A percentile compares a stretch with the other conserved stretches of the same genome.
These are phyloP conservation scores for Xiphorhynchus elegans DNA, from an alignment of 2,113 vertebrate genomes.

Conservation along the genomic window DNA sequence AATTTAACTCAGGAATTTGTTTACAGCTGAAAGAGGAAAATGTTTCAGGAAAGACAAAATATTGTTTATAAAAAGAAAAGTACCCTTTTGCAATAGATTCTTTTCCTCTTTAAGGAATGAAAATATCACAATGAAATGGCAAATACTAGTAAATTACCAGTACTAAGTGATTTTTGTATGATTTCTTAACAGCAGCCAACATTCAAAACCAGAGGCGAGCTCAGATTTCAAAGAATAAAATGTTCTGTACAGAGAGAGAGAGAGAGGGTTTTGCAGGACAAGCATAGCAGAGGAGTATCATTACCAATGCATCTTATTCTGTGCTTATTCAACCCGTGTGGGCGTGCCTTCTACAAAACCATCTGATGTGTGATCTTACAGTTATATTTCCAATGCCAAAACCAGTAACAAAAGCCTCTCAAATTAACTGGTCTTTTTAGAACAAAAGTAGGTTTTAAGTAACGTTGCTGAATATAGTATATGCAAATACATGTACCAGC, in stretches of 20 bases:
- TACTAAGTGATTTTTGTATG: neutral
- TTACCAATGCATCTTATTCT: conserved; percentile 21
- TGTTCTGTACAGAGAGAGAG: neutral
- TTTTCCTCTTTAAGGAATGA: neutral
- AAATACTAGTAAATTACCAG: neutral
- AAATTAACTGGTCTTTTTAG: conserved; percentile 7
- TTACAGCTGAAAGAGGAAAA: neutral
- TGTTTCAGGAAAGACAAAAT: neutral
- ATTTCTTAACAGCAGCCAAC: neutral
- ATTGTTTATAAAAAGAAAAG: neutral
- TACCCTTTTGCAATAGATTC: neutral
- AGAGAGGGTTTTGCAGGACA: neutral
- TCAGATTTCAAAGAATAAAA: conserved; percentile 32
- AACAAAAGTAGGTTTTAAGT: neutral
- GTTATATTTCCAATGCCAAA: conserved; percentile 5
- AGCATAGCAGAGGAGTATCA: neutral
- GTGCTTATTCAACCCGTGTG: neutral
- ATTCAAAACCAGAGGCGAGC: neutral
- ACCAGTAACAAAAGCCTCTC: conserved; percentile 24
- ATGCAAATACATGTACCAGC: neutral
- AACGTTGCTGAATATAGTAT: neutral
- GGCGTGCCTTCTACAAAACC: conserved; percentile 20
- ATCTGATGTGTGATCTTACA: conserved; percentile 58
- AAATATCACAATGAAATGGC: neutral
- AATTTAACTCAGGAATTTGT: neutral